These are phyloP conservation scores for Herminia tarsipennalis DNA, from an alignment of 2,888 invertebrate genomes.

Conservation along the genomic window DNA sequence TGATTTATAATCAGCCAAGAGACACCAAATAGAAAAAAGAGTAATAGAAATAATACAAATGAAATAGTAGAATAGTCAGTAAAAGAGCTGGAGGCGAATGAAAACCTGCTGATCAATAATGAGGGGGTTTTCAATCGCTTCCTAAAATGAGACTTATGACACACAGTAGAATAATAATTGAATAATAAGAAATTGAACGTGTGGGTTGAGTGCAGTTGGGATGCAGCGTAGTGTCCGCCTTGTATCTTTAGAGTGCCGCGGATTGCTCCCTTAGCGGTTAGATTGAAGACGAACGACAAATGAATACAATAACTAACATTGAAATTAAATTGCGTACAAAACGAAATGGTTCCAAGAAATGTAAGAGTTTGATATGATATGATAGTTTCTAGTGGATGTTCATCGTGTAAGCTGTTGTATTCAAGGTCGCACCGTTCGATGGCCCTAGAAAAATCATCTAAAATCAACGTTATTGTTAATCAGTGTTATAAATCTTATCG, in stretches of 20 bases:
- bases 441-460: conserved; percentile 76
- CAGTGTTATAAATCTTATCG: conserved; percentile 83
- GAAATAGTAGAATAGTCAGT: too few relatives aligned
- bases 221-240: conserved; percentile 78
- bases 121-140: too few relatives aligned
- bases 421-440: conserved; percentile 68
- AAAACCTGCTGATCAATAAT: too few relatives aligned
- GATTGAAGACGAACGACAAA: conserved; percentile 63
- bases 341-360: not conserved
- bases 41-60: too few relatives aligned
- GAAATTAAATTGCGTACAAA: not conserved
- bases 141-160: too few relatives aligned
- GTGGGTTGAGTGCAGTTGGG: conserved; percentile 59
- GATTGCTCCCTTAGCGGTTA: conserved; percentile 79
- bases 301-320: conserved; percentile 62
- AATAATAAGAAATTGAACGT: too few relatives aligned
- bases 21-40: too few relatives aligned
- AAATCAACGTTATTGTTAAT: conserved; percentile 83
- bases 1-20: too few relatives aligned
- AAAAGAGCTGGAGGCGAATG: too few relatives aligned
- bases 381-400: conserved; percentile 1
- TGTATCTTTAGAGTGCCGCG: conserved; percentile 78
- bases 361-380: not conserved
- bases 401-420: conserved; percentile 57
- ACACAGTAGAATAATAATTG: too few relatives aligned